phyloP scores from a whole-genome alignment of 1,140 invertebrate species.

The Stegodyphus dumicola region DNA sequence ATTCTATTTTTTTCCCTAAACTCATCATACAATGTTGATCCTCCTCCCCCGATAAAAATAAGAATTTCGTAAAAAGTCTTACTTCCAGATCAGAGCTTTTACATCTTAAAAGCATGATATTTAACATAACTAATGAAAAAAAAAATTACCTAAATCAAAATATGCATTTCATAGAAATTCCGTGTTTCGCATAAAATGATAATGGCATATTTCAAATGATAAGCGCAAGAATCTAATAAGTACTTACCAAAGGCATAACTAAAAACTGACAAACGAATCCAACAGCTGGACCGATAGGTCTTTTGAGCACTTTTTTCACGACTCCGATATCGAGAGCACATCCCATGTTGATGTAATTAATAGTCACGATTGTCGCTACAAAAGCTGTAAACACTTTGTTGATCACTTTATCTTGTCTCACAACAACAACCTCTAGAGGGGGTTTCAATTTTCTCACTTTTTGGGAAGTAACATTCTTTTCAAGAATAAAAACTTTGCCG shows the following conservation, averaged over 20 bases:
- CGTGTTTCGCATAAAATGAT: not conserved
- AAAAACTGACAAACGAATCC: constrained; percentile 86
- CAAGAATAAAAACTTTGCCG: not conserved
- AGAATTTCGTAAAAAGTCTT: too few species aligned
- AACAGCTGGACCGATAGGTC: constrained; percentile 83
- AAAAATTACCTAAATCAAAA: too few species aligned
- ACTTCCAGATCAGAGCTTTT: too few species aligned
- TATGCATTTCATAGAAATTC: too few species aligned
- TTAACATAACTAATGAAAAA: too few species aligned
- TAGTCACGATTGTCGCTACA: constrained; percentile 80
- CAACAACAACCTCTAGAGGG: not conserved
- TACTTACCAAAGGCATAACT: constrained; percentile 86
- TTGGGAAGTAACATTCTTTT: not conserved
- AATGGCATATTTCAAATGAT: not conserved
- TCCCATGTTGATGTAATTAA: constrained; percentile 92
- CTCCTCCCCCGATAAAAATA: too few species aligned
- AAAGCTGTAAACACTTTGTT: constrained; percentile 76
- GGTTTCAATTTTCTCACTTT: not conserved
- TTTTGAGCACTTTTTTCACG: constrained; percentile 77
- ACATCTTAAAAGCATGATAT: too few species aligned
- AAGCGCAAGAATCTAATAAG: not conserved
- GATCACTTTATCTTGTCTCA: constrained; percentile 9
- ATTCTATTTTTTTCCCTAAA: too few species aligned
- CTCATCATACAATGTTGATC: too few species aligned
- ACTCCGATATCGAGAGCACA: constrained; percentile 84